Percentiles rank a stretch among this genome's conserved stretches.
Conservation (phyloP, 2,888 invertebrate genomes). For the Ennomos fuscantarius region DNA sequence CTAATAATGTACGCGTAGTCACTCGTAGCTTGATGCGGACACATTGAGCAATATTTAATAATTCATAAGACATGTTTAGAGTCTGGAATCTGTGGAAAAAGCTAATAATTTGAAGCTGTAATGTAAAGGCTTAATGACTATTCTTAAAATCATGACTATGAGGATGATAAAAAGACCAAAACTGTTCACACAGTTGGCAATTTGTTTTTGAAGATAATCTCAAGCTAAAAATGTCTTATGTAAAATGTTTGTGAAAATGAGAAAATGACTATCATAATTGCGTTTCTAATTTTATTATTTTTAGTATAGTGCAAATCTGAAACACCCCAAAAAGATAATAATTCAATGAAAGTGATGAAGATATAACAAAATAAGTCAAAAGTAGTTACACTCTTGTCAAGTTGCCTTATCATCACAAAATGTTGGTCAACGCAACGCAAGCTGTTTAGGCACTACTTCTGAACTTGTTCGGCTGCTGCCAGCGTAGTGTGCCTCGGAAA, state of each 20-base stretch:
- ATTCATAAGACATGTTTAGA: constrained; percentile 23
- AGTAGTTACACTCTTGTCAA: too few relatives aligned
- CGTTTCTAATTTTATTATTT: background rate
- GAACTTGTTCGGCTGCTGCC: too few relatives aligned
- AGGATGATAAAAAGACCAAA: background rate
- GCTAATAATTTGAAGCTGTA: too few relatives aligned
- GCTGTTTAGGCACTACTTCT: too few relatives aligned
- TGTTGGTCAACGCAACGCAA: too few relatives aligned
- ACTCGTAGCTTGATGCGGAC: constrained; percentile 43
- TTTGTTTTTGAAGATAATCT: constrained; percentile 2
- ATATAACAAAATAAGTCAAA: too few relatives aligned
- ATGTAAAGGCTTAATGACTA: too few relatives aligned
- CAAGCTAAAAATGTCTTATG: constrained; percentile 30
- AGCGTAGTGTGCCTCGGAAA: too few relatives aligned
- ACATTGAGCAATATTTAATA: constrained; percentile 20
- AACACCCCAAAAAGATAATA: too few relatives aligned
- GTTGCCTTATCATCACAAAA: too few relatives aligned
- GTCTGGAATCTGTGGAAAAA: background rate
- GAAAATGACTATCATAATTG: constrained; percentile 56
- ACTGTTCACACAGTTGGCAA: background rate
- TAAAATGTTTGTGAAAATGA: constrained; percentile 57
- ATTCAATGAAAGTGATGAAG: too few relatives aligned
- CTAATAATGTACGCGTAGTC: constrained; percentile 24
- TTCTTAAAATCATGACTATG: background rate
- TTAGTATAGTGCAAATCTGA: too few relatives aligned